These are phyloP conservation scores for Aplysia californica DNA, from an alignment of 1,140 invertebrate species.

Conservation along the genomic window DNA sequence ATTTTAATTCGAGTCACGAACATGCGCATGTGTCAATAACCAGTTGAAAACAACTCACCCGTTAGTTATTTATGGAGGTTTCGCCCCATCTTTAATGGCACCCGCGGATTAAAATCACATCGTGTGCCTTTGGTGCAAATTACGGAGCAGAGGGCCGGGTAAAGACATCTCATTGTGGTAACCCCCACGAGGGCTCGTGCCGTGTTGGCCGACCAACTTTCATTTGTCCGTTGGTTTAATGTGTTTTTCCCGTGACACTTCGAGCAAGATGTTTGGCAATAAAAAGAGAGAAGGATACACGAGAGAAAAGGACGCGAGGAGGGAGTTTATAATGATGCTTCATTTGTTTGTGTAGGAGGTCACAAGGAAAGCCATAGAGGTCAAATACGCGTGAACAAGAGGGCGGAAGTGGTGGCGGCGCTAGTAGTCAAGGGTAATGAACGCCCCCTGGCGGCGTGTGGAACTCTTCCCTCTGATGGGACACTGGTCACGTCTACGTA, in stretches of 20 bases:
- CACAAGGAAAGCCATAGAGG: background rate
- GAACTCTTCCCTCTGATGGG: background rate
- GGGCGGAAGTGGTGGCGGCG: background rate
- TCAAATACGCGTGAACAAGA: background rate
- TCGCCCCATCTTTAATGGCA: background rate
- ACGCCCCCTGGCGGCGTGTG: background rate
- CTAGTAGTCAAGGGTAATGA: background rate
- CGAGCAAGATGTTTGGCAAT: no score
- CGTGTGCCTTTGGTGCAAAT: background rate
- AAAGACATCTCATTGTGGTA: no score
- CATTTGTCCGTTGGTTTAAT: no score
- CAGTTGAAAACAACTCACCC: constrained; percentile 13
- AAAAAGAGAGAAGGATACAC: no score
- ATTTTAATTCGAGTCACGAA: background rate
- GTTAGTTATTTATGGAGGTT: constrained; percentile 6
- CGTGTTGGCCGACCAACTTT: no score
- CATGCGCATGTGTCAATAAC: background rate
- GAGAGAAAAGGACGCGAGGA: no score
- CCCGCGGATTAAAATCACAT: background rate
- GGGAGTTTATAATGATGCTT: no score
- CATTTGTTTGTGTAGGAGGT: no score
- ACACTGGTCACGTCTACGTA: no score
- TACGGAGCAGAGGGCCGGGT: background rate
- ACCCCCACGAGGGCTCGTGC: no score
- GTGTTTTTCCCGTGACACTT: no score